A percentile compares a stretch with the other conserved stretches of the same genome.
phyloP scores from a whole-genome alignment of 2,797 vertebrate genomes.

The Strix occidentalis region DNA sequence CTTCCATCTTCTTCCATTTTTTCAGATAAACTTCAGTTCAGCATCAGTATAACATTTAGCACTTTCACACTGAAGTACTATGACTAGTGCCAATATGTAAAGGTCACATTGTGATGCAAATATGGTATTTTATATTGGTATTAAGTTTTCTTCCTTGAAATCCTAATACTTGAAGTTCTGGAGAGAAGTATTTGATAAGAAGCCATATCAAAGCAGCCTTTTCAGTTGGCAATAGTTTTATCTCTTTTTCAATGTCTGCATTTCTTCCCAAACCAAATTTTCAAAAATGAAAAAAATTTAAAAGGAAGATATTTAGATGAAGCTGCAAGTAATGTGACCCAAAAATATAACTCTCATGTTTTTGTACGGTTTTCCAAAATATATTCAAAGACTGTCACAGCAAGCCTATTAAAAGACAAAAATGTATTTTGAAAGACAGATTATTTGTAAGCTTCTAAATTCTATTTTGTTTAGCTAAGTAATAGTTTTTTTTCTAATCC shows the following conservation, averaged over 20 bases:
- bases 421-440: neutral
- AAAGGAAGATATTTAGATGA: neutral
- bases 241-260: neutral
- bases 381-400: neutral
- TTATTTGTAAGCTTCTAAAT: neutral
- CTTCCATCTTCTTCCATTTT: neutral
- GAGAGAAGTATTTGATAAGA: neutral
- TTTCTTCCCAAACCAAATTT: slow-evolving; percentile 8
- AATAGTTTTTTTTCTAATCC: neutral
- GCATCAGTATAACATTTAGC: neutral
- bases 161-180: slow-evolving; percentile 5
- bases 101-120: neutral
- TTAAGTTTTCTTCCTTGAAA: neutral
- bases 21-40: neutral
- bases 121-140: neutral
- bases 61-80: neutral
- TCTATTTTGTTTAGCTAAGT: neutral
- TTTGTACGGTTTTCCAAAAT: neutral
- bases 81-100: neutral
- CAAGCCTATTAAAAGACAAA: neutral
- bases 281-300: neutral
- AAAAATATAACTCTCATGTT: neutral
- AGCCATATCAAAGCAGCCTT: neutral
- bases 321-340: neutral
- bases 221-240: neutral